phyloP scores from a whole-genome alignment of 2,113 vertebrate genomes.

The Circaetus gallicus region DNA sequence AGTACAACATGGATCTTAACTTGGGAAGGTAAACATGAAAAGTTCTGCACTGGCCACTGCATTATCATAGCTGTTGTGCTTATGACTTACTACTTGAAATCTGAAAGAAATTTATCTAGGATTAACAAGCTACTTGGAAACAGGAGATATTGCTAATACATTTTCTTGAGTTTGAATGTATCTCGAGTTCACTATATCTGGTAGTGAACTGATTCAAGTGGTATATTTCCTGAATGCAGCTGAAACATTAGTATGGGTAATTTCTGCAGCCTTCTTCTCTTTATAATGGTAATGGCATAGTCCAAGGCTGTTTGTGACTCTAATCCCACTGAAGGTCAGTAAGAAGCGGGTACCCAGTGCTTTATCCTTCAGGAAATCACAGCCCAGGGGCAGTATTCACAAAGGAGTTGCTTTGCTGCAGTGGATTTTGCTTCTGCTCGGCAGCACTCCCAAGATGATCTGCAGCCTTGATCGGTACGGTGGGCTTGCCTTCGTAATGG shows the following conservation, averaged over 20 bases:
- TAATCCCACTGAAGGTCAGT: not conserved
- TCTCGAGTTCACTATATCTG: fast-evolving
- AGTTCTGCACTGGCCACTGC: not conserved
- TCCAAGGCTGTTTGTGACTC: not conserved
- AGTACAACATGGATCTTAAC: not conserved
- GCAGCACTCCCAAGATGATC: not conserved
- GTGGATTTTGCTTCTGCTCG: not conserved
- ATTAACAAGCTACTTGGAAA: not conserved
- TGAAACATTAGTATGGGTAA: not conserved
- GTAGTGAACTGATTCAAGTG: not conserved
- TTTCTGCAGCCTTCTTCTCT: not conserved
- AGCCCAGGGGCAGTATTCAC: not conserved
- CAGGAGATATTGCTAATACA: not conserved
- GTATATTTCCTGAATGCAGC: not conserved
- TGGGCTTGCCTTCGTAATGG: not conserved
- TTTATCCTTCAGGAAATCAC: not conserved
- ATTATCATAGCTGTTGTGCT: not conserved
- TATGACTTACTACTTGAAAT: not conserved
- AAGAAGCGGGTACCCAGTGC: not conserved
- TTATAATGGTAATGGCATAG: not conserved
- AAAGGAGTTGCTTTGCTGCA: not conserved
- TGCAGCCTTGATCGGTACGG: fast-evolving
- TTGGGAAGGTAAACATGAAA: not conserved
- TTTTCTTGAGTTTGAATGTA: not conserved
- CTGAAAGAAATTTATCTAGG: not conserved